A percentile compares a stretch with the other conserved stretches of the same genome.
These are phyloP conservation scores for Heterocephalus glaber DNA, from an alignment of 2,113 vertebrate species.

Conservation along the genomic window DNA sequence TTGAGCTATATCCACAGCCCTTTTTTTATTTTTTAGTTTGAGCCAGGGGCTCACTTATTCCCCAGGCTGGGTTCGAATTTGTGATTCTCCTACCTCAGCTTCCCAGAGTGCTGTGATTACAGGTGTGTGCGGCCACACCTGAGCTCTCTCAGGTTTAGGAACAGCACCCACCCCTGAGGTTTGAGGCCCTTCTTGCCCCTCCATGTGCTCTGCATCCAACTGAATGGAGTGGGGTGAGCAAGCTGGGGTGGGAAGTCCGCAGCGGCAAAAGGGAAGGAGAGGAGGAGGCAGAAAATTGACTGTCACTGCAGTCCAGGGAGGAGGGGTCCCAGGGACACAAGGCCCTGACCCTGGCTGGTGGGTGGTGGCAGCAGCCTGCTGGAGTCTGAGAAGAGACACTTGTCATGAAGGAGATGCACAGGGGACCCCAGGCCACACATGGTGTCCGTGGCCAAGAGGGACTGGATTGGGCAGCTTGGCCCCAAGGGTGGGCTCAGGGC, in stretches of 20 bases:
- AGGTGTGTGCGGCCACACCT: neutral
- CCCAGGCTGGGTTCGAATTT: neutral
- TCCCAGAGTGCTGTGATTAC: neutral
- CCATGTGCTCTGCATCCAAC: fast-evolving
- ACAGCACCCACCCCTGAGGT: fast-evolving
- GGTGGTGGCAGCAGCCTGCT: neutral
- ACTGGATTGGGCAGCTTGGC: fast-evolving
- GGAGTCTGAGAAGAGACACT: neutral
- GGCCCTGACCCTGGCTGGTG: neutral
- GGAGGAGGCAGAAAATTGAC: neutral
- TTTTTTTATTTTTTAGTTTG: neutral
- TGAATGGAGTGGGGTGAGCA: fast-evolving
- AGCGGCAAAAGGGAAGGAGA: fast-evolving
- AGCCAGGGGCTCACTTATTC: neutral
- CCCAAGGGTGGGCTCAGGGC: neutral
- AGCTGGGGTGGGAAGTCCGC: neutral
- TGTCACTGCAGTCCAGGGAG: fast-evolving
- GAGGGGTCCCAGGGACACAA: fast-evolving
- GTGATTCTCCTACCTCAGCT: neutral
- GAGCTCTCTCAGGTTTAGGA: too few species aligned
- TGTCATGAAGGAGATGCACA: neutral
- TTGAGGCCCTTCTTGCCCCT: neutral
- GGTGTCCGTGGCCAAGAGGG: neutral
- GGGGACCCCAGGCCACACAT: too few species aligned
- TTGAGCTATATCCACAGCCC: neutral